Conservation (phyloP, 1,140 invertebrate genomes). For the Steinernema khuongi region DNA sequence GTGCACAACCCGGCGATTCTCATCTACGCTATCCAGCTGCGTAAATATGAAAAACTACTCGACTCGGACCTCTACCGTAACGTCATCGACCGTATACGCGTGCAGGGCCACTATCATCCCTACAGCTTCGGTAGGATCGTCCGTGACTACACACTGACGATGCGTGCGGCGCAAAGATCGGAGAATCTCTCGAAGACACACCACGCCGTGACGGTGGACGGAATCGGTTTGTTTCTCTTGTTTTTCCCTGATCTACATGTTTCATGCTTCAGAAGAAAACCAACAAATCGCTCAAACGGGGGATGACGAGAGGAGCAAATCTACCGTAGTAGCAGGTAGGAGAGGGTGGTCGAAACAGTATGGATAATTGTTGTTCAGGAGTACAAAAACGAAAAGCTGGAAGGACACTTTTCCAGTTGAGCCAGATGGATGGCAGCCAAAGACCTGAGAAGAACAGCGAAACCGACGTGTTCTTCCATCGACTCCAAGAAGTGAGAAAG, state of each 20-base stretch:
- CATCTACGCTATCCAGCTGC: background rate
- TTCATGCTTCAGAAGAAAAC: background rate
- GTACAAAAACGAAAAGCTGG: background rate
- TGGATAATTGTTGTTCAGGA: background rate
- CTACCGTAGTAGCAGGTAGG: background rate
- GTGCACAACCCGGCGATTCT: slow-evolving; percentile 1
- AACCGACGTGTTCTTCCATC: background rate
- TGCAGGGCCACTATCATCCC: background rate
- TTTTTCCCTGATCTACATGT: background rate
- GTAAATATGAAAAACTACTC: background rate
- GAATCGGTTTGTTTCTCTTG: background rate
- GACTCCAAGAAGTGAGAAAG: background rate
- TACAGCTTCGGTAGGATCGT: slow-evolving; percentile 7
- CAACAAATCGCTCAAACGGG: background rate
- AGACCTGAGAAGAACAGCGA: background rate
- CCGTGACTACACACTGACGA: slow-evolving; percentile 6
- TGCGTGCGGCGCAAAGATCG: background rate
- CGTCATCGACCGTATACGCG: background rate
- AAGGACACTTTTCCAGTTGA: background rate
- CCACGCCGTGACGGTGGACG: background rate
- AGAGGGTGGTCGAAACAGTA: background rate
- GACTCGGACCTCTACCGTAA: background rate
- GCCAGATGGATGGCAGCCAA: background rate
- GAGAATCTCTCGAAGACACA: background rate
- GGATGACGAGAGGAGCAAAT: background rate